A percentile compares a stretch with the other conserved stretches of the same genome.
These are phyloP conservation scores for Jordanella pulchra DNA, from an alignment of 2,797 vertebrate species.

Conservation along the genomic window DNA sequence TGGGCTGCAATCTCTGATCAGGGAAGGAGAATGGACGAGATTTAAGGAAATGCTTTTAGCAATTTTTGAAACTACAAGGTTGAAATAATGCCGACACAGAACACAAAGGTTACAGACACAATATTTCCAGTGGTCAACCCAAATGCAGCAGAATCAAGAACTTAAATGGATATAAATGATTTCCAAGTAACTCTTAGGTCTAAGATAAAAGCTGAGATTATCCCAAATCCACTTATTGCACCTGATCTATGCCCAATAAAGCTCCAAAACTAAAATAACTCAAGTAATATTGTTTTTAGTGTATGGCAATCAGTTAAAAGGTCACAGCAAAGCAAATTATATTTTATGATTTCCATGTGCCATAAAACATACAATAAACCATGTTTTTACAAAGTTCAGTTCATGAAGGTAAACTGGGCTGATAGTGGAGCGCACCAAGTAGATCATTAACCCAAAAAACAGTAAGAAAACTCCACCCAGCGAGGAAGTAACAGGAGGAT, in stretches of 20 bases:
- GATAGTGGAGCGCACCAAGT: background rate
- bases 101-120: background rate
- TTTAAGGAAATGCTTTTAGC: background rate
- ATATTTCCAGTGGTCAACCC: background rate
- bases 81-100: background rate
- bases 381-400: background rate
- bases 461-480: constrained; percentile 7
- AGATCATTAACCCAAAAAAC: constrained; percentile 18
- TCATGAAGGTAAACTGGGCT: constrained; percentile 24
- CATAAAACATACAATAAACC: constrained; percentile 16
- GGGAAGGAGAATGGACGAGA: constrained; percentile 9
- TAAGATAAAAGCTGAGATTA: constrained; percentile 17
- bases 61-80: constrained; percentile 7
- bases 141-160: background rate
- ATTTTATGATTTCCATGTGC: background rate
- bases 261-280: background rate
- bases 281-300: background rate
- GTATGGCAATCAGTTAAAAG: background rate
- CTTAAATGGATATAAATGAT: background rate
- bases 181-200: background rate
- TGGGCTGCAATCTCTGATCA: constrained; percentile 91
- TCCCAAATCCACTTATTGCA: background rate
- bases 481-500: constrained; percentile 25
- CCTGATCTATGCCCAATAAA: background rate
- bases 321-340: background rate